These are phyloP conservation scores for Dryobotodes eremita DNA, from an alignment of 2,888 invertebrate species.

Conservation along the genomic window DNA sequence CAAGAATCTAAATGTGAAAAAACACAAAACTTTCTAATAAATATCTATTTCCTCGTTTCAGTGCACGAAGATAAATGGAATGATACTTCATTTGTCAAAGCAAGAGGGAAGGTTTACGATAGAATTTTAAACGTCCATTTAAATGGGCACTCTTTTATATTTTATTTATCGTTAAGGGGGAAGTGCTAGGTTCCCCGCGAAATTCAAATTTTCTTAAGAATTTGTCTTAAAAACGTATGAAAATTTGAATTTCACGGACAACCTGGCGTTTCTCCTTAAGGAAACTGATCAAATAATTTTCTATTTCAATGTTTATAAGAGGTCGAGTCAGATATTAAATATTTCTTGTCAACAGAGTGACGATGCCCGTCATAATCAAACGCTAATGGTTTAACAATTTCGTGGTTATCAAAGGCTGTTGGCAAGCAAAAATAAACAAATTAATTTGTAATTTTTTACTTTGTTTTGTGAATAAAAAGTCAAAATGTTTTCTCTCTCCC, in stretches of 20 bases:
- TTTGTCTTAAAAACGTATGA: no score
- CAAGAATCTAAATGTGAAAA: not conserved
- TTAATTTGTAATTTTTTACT: not conserved
- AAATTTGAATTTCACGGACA: no score
- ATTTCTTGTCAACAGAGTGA: conserved; percentile 8
- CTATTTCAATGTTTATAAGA: conserved; percentile 16
- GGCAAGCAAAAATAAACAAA: not conserved
- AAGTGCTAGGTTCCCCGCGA: no score
- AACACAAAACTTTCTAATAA: conserved; percentile 23
- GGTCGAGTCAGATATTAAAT: not conserved
- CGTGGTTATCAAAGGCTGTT: not conserved
- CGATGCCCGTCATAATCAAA: not conserved
- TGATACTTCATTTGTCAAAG: conserved; percentile 57
- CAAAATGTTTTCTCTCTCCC: not conserved
- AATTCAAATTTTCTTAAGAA: no score
- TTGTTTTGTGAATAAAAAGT: not conserved
- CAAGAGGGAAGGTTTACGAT: conserved; percentile 42
- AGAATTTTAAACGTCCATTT: conserved; percentile 35
- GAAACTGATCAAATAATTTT: conserved; percentile 35
- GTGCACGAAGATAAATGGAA: conserved; percentile 50
- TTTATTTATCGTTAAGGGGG: conserved; percentile 15
- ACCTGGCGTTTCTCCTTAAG: not conserved
- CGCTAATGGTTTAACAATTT: not conserved
- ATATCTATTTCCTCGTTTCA: conserved; percentile 26
- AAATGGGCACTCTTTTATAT: conserved; percentile 37